These are phyloP conservation scores for Sclerodermus sp. DNA, from an alignment of 2,888 invertebrate species.

Conservation along the genomic window DNA sequence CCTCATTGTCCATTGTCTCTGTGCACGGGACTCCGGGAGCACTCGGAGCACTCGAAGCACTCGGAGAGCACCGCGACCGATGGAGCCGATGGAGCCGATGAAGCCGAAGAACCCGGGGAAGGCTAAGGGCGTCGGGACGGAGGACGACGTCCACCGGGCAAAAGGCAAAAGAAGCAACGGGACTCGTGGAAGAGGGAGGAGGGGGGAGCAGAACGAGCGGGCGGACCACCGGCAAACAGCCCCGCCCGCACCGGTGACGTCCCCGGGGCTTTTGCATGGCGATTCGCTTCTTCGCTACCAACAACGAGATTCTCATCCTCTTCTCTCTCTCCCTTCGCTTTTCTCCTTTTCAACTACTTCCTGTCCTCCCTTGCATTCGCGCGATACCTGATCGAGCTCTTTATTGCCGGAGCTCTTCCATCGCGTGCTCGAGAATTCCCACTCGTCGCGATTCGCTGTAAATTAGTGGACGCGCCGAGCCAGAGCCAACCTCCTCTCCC, in stretches of 20 bases:
- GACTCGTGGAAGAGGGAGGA: conserved; percentile 26
- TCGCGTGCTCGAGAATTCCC: too few species aligned
- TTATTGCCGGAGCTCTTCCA: background rate
- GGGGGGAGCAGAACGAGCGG: conserved; percentile 27
- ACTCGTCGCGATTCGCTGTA: background rate
- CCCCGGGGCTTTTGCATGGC: conserved; percentile 19
- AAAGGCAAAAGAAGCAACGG: conserved; percentile 18
- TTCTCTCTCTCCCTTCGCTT: background rate
- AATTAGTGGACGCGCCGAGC: background rate
- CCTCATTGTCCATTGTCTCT: conserved; percentile 86
- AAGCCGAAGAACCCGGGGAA: background rate
- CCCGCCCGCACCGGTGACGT: conserved; percentile 43
- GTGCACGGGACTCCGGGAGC: conserved; percentile 15
- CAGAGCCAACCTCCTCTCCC: background rate
- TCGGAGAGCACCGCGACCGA: background rate
- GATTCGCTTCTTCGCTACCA: background rate
- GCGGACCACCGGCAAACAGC: conserved; percentile 47
- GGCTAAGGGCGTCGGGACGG: conserved; percentile 8
- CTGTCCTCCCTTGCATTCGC: background rate
- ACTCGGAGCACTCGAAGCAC: conserved; percentile 10
- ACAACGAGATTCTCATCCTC: background rate
- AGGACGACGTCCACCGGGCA: too few species aligned
- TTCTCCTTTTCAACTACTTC: background rate
- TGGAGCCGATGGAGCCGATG: conserved; percentile 7
- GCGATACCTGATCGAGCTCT: background rate